Conservation (phyloP, 2,113 vertebrate genomes). For the Chrysochloris asiatica region DNA sequence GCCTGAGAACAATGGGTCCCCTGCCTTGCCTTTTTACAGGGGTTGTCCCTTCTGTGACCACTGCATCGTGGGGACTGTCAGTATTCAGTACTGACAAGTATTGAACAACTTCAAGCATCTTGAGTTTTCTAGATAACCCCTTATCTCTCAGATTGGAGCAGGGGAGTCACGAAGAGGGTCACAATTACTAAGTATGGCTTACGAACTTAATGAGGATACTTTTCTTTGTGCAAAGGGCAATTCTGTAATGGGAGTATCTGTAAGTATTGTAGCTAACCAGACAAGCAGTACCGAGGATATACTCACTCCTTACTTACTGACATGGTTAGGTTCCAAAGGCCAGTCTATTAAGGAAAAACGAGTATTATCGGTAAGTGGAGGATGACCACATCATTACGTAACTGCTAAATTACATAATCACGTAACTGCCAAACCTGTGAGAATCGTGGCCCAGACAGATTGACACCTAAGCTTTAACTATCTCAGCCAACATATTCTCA, state of each 20-base stretch:
- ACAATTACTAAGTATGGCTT: conserved; percentile 10
- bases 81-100: background rate
- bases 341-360: too few species aligned
- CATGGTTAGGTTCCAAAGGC: too few species aligned
- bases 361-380: too few species aligned
- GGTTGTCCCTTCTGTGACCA: background rate
- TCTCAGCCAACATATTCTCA: too few species aligned
- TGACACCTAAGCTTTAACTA: too few species aligned
- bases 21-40: background rate
- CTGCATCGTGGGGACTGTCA: background rate
- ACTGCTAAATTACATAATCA: too few species aligned
- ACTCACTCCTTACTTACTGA: too few species aligned
- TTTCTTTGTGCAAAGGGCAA: conserved; percentile 8
- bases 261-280: conserved; percentile 21
- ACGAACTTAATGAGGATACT: background rate
- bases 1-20: background rate
- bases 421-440: too few species aligned
- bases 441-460: too few species aligned
- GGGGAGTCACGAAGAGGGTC: conserved; percentile 10
- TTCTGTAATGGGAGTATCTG: background rate
- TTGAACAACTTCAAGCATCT: background rate
- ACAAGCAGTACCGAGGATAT: background rate
- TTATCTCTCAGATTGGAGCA: background rate
- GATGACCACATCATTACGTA: too few species aligned
- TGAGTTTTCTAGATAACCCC: background rate